Conservation (phyloP, 2,888 invertebrate genomes). For the Papilio elwesi region DNA sequence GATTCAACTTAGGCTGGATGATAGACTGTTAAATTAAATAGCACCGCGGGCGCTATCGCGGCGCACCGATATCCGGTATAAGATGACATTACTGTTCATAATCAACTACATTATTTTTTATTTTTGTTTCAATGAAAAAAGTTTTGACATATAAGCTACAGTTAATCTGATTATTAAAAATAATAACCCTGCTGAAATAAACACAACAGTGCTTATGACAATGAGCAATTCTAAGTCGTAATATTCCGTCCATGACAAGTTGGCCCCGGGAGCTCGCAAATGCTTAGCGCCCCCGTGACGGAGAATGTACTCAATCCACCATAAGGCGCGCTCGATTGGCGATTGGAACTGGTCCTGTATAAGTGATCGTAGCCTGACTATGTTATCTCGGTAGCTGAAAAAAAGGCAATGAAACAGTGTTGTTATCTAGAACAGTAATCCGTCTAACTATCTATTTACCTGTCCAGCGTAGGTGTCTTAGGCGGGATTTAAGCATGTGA, state of each 20-base stretch:
- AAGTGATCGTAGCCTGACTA: constrained; percentile 42
- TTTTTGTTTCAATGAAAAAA: too few species aligned
- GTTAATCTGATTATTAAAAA: neutral
- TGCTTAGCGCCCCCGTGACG: constrained; percentile 52
- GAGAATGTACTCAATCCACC: constrained; percentile 55
- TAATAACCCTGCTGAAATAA: neutral
- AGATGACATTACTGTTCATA: too few species aligned
- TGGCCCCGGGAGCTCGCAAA: constrained; percentile 49
- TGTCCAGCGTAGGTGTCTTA: too few species aligned
- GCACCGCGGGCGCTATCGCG: too few species aligned
- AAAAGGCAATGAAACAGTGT: neutral
- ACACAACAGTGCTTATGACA: neutral
- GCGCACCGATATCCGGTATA: too few species aligned
- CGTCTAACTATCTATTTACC: constrained; percentile 32
- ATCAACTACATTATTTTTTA: too few species aligned
- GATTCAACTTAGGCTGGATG: too few species aligned
- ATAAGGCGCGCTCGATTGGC: constrained; percentile 51
- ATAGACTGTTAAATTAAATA: too few species aligned
- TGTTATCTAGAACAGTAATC: neutral
- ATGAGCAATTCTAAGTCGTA: constrained; percentile 40
- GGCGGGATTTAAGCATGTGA: too few species aligned
- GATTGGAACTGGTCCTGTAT: constrained; percentile 50
- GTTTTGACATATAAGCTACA: too few species aligned
- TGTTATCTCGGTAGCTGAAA: constrained; percentile 46
- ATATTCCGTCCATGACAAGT: constrained; percentile 47